Conservation (phyloP, 1,140 invertebrate species). For the Chrysopa pallens region DNA sequence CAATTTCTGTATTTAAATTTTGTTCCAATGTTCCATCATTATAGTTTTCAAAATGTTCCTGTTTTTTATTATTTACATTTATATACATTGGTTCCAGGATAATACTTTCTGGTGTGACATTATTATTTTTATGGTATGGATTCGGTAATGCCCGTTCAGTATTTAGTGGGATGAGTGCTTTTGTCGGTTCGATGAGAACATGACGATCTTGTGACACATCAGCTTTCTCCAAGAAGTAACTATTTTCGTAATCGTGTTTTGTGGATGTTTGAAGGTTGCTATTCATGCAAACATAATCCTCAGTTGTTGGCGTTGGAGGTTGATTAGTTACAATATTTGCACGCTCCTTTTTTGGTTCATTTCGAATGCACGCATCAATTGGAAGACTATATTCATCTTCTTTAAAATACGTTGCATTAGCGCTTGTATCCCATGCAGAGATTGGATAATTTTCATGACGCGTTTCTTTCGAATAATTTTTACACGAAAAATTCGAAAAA, state of each 20-base stretch:
- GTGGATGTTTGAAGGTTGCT: constrained; percentile 5
- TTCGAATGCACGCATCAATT: neutral
- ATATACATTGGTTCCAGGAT: too few relatives aligned
- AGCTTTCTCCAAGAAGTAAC: constrained; percentile 2
- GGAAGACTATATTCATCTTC: neutral
- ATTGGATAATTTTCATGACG: neutral
- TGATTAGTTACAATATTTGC: neutral
- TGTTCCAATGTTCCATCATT: neutral
- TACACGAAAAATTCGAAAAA: neutral
- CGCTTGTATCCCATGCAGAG: neutral
- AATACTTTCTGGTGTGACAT: neutral
- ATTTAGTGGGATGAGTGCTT: constrained; percentile 18
- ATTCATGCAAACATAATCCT: constrained; percentile 13
- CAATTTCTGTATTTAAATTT: neutral
- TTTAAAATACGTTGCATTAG: neutral
- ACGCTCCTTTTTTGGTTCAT: neutral
- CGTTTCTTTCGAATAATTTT: neutral
- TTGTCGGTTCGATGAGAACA: constrained; percentile 15
- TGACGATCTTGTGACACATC: constrained; percentile 13
- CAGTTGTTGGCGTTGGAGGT: neutral
- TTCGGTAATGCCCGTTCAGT: constrained; percentile 18
- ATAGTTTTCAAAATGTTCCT: neutral
- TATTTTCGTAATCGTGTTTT: constrained; percentile 1
- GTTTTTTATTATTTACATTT: neutral
- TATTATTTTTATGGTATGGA: constrained; percentile 8